Percentiles rank a stretch among this genome's conserved stretches.
These are phyloP conservation scores for Candoia aspera DNA, from an alignment of 2,113 vertebrate genomes.

Conservation along the genomic window DNA sequence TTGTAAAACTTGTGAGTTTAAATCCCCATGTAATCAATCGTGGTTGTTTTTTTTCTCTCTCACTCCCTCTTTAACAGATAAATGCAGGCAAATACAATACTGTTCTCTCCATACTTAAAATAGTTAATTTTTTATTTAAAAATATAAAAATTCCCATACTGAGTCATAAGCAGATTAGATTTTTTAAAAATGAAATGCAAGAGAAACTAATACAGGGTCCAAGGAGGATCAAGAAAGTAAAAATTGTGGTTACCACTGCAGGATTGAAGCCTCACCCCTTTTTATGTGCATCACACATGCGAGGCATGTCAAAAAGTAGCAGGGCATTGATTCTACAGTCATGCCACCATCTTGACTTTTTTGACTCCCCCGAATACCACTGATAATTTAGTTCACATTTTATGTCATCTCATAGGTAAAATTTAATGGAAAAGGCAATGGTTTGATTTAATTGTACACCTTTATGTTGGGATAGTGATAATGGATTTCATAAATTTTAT, in stretches of 20 bases:
- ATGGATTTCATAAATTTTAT: background rate
- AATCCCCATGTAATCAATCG: background rate
- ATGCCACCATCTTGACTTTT: background rate
- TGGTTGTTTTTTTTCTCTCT: background rate
- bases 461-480: background rate
- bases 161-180: too few species aligned
- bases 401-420: background rate
- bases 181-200: too few species aligned
- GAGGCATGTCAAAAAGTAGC: background rate
- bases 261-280: background rate
- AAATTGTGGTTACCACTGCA: background rate
- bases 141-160: too few species aligned
- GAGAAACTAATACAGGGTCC: too few species aligned
- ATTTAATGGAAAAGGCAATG: background rate
- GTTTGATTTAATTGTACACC: background rate
- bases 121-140: too few species aligned
- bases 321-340: background rate
- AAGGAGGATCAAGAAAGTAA: too few species aligned
- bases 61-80: background rate
- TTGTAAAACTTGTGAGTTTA: background rate
- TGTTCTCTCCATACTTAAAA: too few species aligned
- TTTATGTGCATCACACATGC: background rate
- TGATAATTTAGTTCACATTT: background rate
- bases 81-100: background rate
- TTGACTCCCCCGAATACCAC: background rate